Conservation (phyloP, 2,113 vertebrate species). For the Poicephalus gulielmi region DNA sequence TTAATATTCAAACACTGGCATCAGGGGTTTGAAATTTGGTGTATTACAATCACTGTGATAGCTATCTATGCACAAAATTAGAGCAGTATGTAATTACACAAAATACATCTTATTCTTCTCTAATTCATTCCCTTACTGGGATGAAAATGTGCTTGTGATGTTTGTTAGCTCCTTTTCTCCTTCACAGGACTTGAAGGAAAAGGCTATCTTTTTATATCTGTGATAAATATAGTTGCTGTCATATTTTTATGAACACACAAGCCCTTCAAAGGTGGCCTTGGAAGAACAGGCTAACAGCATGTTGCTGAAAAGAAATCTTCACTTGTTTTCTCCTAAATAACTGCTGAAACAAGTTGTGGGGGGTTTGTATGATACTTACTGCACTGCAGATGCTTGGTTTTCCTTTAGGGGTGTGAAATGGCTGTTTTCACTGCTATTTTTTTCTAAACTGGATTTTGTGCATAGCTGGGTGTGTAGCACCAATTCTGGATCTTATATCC, state of each 20-base stretch:
- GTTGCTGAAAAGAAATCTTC: background rate
- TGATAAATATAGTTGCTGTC: slow-evolving; percentile 22
- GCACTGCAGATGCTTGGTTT: background rate
- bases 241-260: background rate
- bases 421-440: background rate
- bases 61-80: background rate
- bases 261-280: background rate
- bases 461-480: background rate
- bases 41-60: background rate
- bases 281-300: background rate
- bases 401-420: background rate
- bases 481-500: background rate
- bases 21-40: background rate
- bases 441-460: background rate
- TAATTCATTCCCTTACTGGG: background rate
- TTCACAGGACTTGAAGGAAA: background rate
- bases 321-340: background rate
- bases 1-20: background rate
- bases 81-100: background rate
- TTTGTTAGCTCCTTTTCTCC: background rate
- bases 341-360: rapidly evolving
- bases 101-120: background rate
- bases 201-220: slow-evolving; percentile 38
- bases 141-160: background rate
- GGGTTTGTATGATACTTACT: background rate